Percentiles rank a stretch among this genome's conserved stretches.
phyloP scores from a whole-genome alignment of 2,888 invertebrate genomes.

The Amphipyra tragopoginis region DNA sequence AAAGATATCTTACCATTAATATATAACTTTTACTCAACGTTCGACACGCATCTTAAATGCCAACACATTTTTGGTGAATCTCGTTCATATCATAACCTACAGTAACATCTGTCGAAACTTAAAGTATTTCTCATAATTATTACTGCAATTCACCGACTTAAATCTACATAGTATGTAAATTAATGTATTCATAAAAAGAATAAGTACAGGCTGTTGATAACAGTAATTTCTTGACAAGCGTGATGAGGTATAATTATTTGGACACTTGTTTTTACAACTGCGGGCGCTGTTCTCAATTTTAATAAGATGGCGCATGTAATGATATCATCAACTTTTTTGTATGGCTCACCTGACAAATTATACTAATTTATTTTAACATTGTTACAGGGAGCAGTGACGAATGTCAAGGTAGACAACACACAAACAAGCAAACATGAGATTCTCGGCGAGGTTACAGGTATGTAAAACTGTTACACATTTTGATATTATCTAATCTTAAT shows the following conservation, averaged over 20 bases:
- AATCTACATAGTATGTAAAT: constrained; percentile 60
- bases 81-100: constrained; percentile 18
- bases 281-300: constrained; percentile 25
- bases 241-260: constrained; percentile 50
- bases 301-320: constrained; percentile 14
- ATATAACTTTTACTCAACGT: constrained; percentile 1
- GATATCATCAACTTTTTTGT: constrained; percentile 27
- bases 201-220: constrained; percentile 24
- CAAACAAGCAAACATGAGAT: constrained; percentile 72
- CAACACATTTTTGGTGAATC: constrained; percentile 10
- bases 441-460: constrained; percentile 80
- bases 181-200: constrained; percentile 43
- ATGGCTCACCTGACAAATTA: constrained; percentile 40
- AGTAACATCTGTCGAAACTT: constrained; percentile 47
- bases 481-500: constrained; percentile 54
- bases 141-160: constrained; percentile 57
- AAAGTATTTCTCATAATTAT: constrained; percentile 59
- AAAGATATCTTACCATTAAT: background rate
- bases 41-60: constrained; percentile 19
- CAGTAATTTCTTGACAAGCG: constrained; percentile 34
- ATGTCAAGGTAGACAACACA: constrained; percentile 71
- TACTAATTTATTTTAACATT: constrained; percentile 63
- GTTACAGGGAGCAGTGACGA: constrained; percentile 73
- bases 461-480: constrained; percentile 49
- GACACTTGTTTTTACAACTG: constrained; percentile 26